Evolutionary conservation across 2,888 invertebrate genomes (phyloP), one percentile per base, ranked within the genome.

Genomic region (Epiblema foenella): DNA sequence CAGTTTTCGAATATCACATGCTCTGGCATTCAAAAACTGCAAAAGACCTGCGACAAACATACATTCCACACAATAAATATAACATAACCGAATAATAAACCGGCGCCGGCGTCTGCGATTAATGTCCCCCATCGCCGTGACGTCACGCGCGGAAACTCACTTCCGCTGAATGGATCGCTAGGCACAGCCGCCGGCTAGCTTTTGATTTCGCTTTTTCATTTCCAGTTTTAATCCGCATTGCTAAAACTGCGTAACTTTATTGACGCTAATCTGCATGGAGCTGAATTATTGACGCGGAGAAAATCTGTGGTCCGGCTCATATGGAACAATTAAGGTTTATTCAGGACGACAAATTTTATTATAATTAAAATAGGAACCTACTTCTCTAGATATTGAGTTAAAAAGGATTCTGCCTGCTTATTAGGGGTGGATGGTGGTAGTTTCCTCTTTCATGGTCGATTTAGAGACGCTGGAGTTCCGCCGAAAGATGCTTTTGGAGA

Each of bases 201-300:
- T 64, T 71, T 74, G 68, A 68, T 59, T 74, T 66, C 66, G 59
- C 64, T 52, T 59, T 72, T 72, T 71, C 65, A 73, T 70, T 68
- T 66, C 75, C 73, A 71, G 69, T 74, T 76, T 76, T 76, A 77
- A 79, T 78, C 76, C 78, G 73, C 69, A 69, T 71, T 71, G 71
- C 67, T 71, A 67, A 66, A 71, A 71, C 65, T 58, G 64, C 69
- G 65, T 72, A 65, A 72, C 65, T 64, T 60, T 58, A 72, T 72
- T 69, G 64, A 60, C 58, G 69, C 69, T 69, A 72, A 72, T 69
- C 65, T 62, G 62, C 17, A n/a, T 52, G 20, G 59, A 58, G 42
- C 52, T 59, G 59, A 59, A 49, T 72, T 60, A 46, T 60, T 54
- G 65, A 46, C 18, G 70, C 20, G 70, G 33, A 65, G 46, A 42